Evolutionary conservation across 2,888 invertebrate genomes (phyloP).

Genomic region (Deilephila elpenor): DNA sequence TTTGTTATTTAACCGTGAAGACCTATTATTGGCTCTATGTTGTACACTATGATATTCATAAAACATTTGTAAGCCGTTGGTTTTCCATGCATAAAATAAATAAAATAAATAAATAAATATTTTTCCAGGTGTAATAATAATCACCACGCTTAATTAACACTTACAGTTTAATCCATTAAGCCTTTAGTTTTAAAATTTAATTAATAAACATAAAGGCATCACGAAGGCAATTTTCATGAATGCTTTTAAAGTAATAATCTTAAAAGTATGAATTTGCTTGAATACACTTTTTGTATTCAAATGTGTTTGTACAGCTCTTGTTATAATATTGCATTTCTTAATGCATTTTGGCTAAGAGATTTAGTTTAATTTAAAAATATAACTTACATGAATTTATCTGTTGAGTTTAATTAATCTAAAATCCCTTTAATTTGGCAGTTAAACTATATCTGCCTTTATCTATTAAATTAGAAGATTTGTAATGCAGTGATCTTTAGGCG

Average conservation of each 20-base stretch:
- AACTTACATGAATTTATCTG: background rate
- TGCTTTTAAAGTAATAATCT: background rate
- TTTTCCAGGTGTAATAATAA: background rate
- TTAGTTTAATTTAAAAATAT: background rate
- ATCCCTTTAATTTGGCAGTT: too few relatives aligned
- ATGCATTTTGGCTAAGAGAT: background rate
- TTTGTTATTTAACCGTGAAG: too few relatives aligned
- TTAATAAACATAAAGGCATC: background rate
- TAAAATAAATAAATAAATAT: too few relatives aligned
- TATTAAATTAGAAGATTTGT: too few relatives aligned
- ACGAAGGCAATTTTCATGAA: slow-evolving; percentile 15
- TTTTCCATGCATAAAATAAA: too few relatives aligned
- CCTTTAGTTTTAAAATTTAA: slow-evolving; percentile 5
- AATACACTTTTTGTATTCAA: slow-evolving; percentile 3
- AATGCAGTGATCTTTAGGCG: too few relatives aligned
- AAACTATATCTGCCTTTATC: too few relatives aligned
- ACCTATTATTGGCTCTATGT: too few relatives aligned
- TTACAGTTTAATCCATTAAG: background rate
- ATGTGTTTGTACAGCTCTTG: background rate
- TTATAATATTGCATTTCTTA: background rate
- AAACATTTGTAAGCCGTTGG: too few relatives aligned
- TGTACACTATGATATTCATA: too few relatives aligned
- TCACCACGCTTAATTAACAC: background rate
- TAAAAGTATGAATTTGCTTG: background rate
- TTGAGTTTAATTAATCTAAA: too few relatives aligned